Evolutionary conservation across 2,888 invertebrate species (phyloP), one percentile per base, ranked within the genome.

Genomic region (Osmoderma eremita): DNA sequence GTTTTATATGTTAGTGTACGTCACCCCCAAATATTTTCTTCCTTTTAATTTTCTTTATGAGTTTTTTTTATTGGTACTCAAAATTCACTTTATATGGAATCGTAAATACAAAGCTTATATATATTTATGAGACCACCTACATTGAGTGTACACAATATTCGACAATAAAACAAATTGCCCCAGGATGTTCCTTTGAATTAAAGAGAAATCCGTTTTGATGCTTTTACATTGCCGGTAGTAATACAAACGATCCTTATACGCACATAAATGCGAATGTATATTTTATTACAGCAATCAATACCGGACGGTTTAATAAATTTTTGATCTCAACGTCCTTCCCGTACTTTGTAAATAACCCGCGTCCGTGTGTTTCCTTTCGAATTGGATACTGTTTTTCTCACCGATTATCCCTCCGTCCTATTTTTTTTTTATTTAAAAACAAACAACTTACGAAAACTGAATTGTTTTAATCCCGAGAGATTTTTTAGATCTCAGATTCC

Each of bases 401-500:
- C 30, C 18, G 58, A n/a, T 61, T 61, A 45, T 15, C 30, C n/a
- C 17, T 56, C 8, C 6, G 15, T 12, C 18, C 45, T 61, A 61
- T 45, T 61, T 45, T 61, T n/a, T n/a, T 61, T 61, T 45, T 45
- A 17, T 17, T 38, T 36, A 61, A 30, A 61, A 45, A 61, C 24
- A 30, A 61, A 12, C 17, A 45, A 6, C 48, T 18, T 30, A 30
- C 58, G 36, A 18, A 61, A 48, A 24, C 30, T 45, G 45, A 61
- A 61, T 61, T 61, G 58, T 61, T 61, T 64, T 41, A 64, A 64
- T 64, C 64, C 64, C 64, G n/a, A 24, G 24, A 45, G 64, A 64
- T 41, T 64, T 64, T 64, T 53, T 53, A 64, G 42, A 64, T 64
- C 64, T 64, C 64, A 45, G 24, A 15, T 53, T 64, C 45, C 15